Evolutionary conservation across 2,888 invertebrate genomes (phyloP).

Genomic region (Leptinotarsa rubiginosa): DNA sequence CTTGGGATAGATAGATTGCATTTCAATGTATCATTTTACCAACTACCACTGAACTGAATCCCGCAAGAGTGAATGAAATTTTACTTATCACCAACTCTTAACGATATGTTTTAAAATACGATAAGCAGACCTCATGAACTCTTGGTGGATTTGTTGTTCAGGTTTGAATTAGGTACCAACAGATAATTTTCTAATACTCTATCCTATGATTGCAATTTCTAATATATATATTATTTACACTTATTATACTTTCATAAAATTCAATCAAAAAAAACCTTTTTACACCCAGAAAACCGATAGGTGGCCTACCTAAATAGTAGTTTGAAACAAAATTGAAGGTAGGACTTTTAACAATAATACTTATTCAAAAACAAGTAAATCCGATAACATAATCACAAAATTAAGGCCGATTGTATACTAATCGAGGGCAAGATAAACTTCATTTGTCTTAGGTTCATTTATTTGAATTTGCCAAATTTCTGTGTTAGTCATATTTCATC

Average conservation of each 20-base stretch:
- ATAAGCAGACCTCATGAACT: not conserved
- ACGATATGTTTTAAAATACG: constrained; percentile 1
- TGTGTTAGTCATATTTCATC: too few relatives aligned
- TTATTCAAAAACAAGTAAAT: not conserved
- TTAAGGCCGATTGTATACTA: constrained; percentile 6
- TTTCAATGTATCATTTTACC: constrained; percentile 29
- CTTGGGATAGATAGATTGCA: constrained; percentile 42
- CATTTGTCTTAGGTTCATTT: not conserved
- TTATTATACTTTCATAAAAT: not conserved
- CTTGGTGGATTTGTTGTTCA: not conserved
- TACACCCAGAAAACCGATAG: not conserved
- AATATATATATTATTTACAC: constrained; percentile 8
- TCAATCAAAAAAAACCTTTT: not conserved
- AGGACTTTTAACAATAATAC: not conserved
- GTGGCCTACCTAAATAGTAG: not conserved
- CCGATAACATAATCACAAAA: not conserved
- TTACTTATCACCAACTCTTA: not conserved
- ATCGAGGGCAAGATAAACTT: constrained; percentile 17
- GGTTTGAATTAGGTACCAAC: not conserved
- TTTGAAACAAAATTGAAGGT: not conserved
- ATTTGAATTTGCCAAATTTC: too few relatives aligned
- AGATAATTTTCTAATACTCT: constrained; percentile 5
- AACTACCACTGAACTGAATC: not conserved
- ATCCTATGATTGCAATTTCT: constrained; percentile 21
- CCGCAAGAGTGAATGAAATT: not conserved